Conservation (phyloP, 2,888 invertebrate genomes). For the Chesias legatella region DNA sequence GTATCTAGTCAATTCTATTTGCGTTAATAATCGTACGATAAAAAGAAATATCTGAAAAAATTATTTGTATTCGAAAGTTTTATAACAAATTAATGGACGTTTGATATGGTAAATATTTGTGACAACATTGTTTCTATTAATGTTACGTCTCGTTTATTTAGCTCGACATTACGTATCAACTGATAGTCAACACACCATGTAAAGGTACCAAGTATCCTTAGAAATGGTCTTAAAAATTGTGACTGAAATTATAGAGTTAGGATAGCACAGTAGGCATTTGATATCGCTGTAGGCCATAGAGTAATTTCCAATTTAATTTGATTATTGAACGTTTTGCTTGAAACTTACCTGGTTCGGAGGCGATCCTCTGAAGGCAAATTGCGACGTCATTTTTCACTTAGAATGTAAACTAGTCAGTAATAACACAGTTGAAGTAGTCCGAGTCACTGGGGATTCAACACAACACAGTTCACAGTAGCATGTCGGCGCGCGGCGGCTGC, state of each 20-base stretch:
- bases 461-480: conserved; percentile 74
- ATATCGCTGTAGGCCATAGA: conserved; percentile 43
- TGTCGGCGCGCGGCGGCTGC: conserved; percentile 48
- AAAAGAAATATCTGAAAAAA: too few relatives aligned
- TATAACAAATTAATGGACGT: neutral
- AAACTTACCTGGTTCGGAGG: conserved; percentile 74
- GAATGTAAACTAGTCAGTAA: conserved; percentile 33
- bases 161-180: too few relatives aligned
- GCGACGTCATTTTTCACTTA: conserved; percentile 74
- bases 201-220: too few relatives aligned
- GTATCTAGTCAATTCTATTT: too few relatives aligned
- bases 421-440: conserved; percentile 19
- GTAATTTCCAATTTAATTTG: conserved; percentile 21
- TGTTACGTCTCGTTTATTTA: too few relatives aligned
- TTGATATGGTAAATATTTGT: neutral
- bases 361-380: conserved; percentile 78
- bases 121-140: too few relatives aligned
- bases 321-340: conserved; percentile 5
- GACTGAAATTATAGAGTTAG: neutral
- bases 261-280: conserved; percentile 21
- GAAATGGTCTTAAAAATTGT: too few relatives aligned
- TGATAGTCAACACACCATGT: too few relatives aligned
- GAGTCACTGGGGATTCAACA: conserved; percentile 42
- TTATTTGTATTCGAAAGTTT: too few relatives aligned
- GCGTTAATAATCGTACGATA: too few relatives aligned